These are phyloP conservation scores for Adelognathus sp. DNA, from an alignment of 2,888 invertebrate species.

Conservation along the genomic window DNA sequence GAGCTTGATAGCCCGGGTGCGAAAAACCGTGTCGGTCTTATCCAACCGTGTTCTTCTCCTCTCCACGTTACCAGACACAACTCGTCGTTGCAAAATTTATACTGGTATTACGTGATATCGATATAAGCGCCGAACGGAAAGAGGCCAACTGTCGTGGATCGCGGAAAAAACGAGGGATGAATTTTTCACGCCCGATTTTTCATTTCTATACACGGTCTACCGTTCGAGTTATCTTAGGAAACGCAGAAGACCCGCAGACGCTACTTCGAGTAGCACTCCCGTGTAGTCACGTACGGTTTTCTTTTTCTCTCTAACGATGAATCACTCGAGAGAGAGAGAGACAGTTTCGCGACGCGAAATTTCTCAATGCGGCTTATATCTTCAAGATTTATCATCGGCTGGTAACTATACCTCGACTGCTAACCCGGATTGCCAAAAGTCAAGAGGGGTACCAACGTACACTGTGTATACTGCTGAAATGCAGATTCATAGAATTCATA, in stretches of 20 bases:
- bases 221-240: no score
- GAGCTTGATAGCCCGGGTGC: constrained; percentile 50
- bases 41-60: constrained; percentile 18
- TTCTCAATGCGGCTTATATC: constrained; percentile 49
- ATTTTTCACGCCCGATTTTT: constrained; percentile 30
- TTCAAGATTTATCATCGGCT: constrained; percentile 45
- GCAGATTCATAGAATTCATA: no score
- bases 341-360: constrained; percentile 43
- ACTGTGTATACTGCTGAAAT: not conserved
- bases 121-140: constrained; percentile 38
- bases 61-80: constrained; percentile 24
- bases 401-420: constrained; percentile 12
- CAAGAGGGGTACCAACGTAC: not conserved
- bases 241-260: no score
- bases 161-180: constrained; percentile 27
- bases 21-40: constrained; percentile 45
- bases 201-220: no score
- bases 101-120: constrained; percentile 53
- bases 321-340: constrained; percentile 30
- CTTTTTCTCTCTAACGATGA: constrained; percentile 42
- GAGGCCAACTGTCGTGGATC: not conserved
- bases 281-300: constrained; percentile 54
- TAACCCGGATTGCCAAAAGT: not conserved
- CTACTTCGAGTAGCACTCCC: constrained; percentile 15
- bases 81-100: constrained; percentile 50